Conservation (phyloP, 2,888 invertebrate species). For the Lordiphosa fenestrarum region DNA sequence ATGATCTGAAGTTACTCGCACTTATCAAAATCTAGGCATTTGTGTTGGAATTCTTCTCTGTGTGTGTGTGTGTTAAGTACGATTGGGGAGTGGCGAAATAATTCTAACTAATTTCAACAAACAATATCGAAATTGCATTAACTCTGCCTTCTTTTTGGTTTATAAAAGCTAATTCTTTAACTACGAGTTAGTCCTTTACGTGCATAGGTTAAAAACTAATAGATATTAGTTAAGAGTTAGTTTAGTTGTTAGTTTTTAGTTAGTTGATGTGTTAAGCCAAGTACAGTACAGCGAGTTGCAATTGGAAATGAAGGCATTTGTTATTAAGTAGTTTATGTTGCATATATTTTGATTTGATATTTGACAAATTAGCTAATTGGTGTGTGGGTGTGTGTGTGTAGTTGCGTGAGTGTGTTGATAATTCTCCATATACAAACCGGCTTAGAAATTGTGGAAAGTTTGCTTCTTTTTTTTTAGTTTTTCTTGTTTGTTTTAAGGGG, state of each 20-base stretch:
- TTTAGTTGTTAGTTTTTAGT: no score
- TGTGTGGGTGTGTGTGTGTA: constrained; percentile 1
- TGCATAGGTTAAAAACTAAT: constrained; percentile 45
- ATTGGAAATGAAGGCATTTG: background rate
- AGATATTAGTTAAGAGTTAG: constrained; percentile 2
- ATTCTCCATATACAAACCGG: no score
- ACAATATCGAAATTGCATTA: no score
- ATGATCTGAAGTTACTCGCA: constrained; percentile 38
- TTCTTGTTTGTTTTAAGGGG: background rate
- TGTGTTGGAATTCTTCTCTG: constrained; percentile 10
- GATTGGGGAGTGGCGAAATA: constrained; percentile 6
- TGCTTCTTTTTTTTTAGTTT: background rate
- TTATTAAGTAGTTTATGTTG: no score
- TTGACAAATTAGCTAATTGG: no score
- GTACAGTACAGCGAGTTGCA: constrained; percentile 1
- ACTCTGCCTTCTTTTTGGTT: background rate
- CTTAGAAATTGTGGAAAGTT: constrained; percentile 2
- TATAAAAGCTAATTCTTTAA: constrained; percentile 40
- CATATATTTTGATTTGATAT: no score
- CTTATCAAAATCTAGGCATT: constrained; percentile 61
- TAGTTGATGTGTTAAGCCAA: no score
- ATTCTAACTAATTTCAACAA: constrained; percentile 1
- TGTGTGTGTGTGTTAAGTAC: background rate
- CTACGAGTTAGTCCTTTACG: constrained; percentile 28
- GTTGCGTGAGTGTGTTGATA: constrained; percentile 1